phyloP scores from a whole-genome alignment of 2,113 vertebrate genomes.

The Canis aureus region DNA sequence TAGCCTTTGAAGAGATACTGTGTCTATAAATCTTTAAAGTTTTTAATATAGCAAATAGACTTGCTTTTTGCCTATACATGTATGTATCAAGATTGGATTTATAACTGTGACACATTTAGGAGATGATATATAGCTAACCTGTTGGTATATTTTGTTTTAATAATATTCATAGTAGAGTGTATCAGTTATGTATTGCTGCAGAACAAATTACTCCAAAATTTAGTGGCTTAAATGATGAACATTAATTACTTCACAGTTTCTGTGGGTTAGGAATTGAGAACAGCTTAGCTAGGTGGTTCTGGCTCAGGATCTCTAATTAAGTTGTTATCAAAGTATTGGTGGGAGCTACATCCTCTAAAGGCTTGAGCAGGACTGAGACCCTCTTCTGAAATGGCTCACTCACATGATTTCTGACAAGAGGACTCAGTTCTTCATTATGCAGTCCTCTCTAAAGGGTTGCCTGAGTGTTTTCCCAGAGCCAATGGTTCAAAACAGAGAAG shows the following conservation, averaged over 20 bases:
- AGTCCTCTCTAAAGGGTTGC: background rate
- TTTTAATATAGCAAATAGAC: background rate
- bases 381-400: background rate
- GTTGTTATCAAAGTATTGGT: background rate
- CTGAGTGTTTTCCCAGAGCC: background rate
- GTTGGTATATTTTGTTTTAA: background rate
- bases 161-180: background rate
- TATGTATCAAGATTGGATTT: background rate
- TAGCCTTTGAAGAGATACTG: background rate
- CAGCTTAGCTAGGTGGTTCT: background rate
- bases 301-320: background rate
- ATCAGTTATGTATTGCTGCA: background rate
- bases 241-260: background rate
- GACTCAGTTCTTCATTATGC: background rate
- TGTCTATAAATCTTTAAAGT: background rate
- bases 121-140: background rate
- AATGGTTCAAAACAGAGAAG: background rate
- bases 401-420: background rate
- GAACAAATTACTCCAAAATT: background rate
- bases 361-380: background rate
- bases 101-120: background rate
- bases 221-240: background rate
- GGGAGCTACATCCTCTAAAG: background rate
- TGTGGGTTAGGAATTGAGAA: background rate
- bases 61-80: background rate